A percentile compares a stretch with the other conserved stretches of the same genome.
These are phyloP conservation scores for Galleria mellonella DNA, from an alignment of 1,140 invertebrate species.

Conservation along the genomic window DNA sequence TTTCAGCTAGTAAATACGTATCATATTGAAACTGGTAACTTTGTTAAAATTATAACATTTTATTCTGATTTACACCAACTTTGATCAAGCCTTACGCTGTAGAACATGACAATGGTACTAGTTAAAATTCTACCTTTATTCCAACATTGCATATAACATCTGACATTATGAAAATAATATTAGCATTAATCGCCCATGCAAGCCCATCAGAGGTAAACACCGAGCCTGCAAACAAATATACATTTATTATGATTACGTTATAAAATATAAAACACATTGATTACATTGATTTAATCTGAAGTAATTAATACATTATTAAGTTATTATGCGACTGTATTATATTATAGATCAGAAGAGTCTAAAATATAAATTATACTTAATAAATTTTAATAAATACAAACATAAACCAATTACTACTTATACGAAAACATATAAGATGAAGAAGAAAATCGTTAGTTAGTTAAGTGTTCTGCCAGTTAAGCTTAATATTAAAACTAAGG, in stretches of 20 bases:
- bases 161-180: conserved; percentile 1
- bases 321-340: neutral
- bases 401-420: neutral
- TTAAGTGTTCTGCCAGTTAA: too few relatives aligned
- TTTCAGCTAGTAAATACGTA: too few relatives aligned
- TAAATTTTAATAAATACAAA: neutral
- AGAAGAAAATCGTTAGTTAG: too few relatives aligned
- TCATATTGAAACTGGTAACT: too few relatives aligned
- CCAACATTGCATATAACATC: conserved; percentile 4
- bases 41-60: too few relatives aligned
- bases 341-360: neutral
- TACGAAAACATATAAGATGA: too few relatives aligned
- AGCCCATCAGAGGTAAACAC: conserved; percentile 62
- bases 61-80: neutral
- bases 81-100: neutral
- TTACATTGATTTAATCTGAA: neutral
- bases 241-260: neutral
- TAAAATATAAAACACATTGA: neutral
- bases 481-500: too few relatives aligned
- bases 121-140: too few relatives aligned
- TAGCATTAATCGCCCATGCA: conserved; percentile 55
- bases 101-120: neutral
- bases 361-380: neutral
- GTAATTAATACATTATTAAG: neutral
- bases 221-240: conserved; percentile 53